Base-by-base conservation (phyloP, 2,113 vertebrate genomes). In the Nettapus auritus region DNA sequence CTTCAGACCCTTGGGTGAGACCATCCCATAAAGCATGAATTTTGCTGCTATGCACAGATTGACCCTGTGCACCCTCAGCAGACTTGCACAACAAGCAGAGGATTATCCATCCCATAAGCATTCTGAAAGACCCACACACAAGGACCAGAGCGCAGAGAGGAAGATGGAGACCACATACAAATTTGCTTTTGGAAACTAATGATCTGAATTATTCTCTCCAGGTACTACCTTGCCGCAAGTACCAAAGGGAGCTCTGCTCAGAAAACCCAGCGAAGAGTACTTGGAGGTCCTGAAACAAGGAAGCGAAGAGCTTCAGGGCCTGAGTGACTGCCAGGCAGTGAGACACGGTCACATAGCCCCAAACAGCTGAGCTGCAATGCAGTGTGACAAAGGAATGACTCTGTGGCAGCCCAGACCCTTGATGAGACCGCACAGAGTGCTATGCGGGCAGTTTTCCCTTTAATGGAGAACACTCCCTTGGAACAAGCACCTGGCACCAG, bases 381-480 rank as follows among this genome's bases (percentile, higher is more conserved):
- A 82, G 91, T 31, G 82, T 81, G 6, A 57, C 73, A 63, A 80
- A 82, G 33, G 62, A 90, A 77, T 1, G 62, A 69, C 63, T 53
- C 77, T 6, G 31, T 77, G 83, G 71, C 91, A 78, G 85, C 56
- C 82, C 46, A 26, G 60, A 11, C 52, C 38, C 75, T 36, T 5
- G 68, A 76, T 48, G 74, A 87, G 75, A 44, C 7, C 5, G n/a
- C 34, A 69, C 55, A 73, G 38, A 86, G 77, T 7, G 1, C 89
- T 84, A 64, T 8, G 0, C 1, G 13, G 92, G 90, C 94, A 85
- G n/a, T 64, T 90, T 38, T 93, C 64, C 60, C 88, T 96, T 82
- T 79, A 86, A 66, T 13, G 62, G 84, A 94, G 91, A 93, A 94
- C 94, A 82, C 91, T 95, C 94, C 93, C 94, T 96, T 86, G 87